These are phyloP conservation scores for Dendrolimus pini DNA, from an alignment of 2,888 invertebrate species.

Conservation along the genomic window DNA sequence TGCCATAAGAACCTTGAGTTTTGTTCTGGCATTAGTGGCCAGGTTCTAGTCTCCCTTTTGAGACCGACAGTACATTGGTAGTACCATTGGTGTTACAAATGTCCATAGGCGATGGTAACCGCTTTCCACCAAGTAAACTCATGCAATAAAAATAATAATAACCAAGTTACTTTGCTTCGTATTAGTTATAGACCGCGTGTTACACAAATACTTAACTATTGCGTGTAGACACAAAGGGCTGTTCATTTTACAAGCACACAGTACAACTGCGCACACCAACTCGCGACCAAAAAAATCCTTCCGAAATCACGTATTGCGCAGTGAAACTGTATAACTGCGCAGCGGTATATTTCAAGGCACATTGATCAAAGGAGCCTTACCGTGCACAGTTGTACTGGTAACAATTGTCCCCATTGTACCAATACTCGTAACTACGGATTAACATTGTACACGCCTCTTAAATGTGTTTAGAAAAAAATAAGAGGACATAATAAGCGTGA, in stretches of 20 bases:
- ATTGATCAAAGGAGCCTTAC: background rate
- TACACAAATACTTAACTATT: conserved; percentile 19
- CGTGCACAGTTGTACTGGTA: background rate
- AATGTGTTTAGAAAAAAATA: background rate
- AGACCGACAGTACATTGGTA: too few relatives aligned
- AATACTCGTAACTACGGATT: conserved; percentile 58
- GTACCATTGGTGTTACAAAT: too few relatives aligned
- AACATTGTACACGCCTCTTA: conserved; percentile 27
- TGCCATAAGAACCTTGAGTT: too few relatives aligned
- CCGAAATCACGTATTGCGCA: background rate
- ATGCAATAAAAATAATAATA: too few relatives aligned
- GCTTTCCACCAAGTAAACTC: too few relatives aligned
- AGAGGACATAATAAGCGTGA: background rate
- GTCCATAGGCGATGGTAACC: too few relatives aligned
- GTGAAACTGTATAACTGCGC: background rate
- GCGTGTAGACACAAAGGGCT: conserved; percentile 30
- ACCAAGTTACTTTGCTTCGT: background rate
- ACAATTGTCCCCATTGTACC: conserved; percentile 29
- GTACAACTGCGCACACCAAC: conserved; percentile 7
- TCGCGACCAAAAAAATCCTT: conserved; percentile 7
- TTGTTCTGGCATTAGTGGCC: too few relatives aligned
- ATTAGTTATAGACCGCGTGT: background rate
- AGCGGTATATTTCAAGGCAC: background rate
- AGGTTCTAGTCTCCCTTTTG: too few relatives aligned
- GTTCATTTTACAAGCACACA: conserved; percentile 25